Evolutionary conservation across 2,113 vertebrate genomes (phyloP), one percentile per base, ranked within the genome.

Genomic region (Castor canadensis): DNA sequence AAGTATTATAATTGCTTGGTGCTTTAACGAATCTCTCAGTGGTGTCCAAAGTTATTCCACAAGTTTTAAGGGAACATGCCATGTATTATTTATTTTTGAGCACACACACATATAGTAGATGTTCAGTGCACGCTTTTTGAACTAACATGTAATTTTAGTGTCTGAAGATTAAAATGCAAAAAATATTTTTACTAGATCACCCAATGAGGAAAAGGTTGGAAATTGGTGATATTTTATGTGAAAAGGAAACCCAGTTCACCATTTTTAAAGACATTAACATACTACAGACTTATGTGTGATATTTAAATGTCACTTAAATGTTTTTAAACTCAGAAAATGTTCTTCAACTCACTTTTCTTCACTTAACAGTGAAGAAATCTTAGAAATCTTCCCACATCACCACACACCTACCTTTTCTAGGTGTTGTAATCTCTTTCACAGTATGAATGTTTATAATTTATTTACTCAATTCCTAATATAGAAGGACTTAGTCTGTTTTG

Each of bases 301-400:
- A 85, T 86, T 76, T 92, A 93, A 96, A 66, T 95, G 60, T 47
- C 56, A 84, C 32, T 60, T 92, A 92, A 79, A 88, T 95, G n/a
- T 64, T 64, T 91, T 85, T 86, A 82, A 12, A 79, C 17, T 94
- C 47, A 71, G 35, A 94, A 87, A 43, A 58, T 67, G 3, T 71
- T 81, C 77, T 72, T 94, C 56, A 52, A 58, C n/a, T 82, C 47
- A 40, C 3, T 94, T 77, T 81, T 89, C 85, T 45, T 82, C 56
- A 85, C 71, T 85, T 89, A 43, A 91, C 38, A 93, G 9, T 72
- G 20, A 72, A 47, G 5, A 56, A 71, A 72, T 77, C 40, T 93
- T 66, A 32, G 80, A 94, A 95, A 77, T 86, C 56, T 71, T 95
- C 81, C 60, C 13, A 3, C 85, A 54, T 69, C 26, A 45, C 35